Base-by-base conservation (phyloP, 2,797 vertebrate species). In the Lithobates pipiens region DNA sequence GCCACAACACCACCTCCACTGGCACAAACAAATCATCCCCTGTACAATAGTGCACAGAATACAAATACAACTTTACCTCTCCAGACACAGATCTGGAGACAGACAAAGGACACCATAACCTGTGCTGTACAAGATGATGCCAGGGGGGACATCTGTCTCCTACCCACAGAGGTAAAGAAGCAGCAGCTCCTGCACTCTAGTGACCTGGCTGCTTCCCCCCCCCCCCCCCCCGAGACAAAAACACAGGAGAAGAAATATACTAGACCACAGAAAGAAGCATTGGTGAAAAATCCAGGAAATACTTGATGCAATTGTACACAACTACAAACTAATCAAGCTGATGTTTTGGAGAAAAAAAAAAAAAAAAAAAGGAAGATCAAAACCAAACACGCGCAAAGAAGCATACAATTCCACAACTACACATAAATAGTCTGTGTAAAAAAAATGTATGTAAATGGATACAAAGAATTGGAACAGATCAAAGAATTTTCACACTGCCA, bases 11-110 rank as follows among this genome's bases (percentile, higher is more conserved):
- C 81, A 68, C 77, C 84, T 81, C 68, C 57, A 36, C 39, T 85
- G 77, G 39, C 84, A 85, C 78, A 76, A 77, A 76, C 84, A 68
- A 81, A 81, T 80, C 71, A 63, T 27, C 57, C 75, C 25, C 39
- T 46, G 27, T 74, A 73, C 76, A 77, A 34, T 29, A 82, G 72
- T n/a, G 23, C 46, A 34, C 29, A 78, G 44, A 54, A 72, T 61
- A 78, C 85, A 80, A 75, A 74, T 39, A n/a, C 36, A 70, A 36
- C 74, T 25, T 70, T 54, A 70, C 18, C 27, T 75, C 74, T 42
- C 21, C 68, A 72, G 50, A 67, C 50, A 76, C n/a, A 8, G 29
- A 63, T 63, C 57, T 42, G 3, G 16, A 29, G 32, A 4, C 25
- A 74, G 34, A 68, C 80, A 75, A 61, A 46, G 72, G 10, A 34